Evolutionary conservation across 2,797 vertebrate species (phyloP).

Genomic region (Argya squamiceps): DNA sequence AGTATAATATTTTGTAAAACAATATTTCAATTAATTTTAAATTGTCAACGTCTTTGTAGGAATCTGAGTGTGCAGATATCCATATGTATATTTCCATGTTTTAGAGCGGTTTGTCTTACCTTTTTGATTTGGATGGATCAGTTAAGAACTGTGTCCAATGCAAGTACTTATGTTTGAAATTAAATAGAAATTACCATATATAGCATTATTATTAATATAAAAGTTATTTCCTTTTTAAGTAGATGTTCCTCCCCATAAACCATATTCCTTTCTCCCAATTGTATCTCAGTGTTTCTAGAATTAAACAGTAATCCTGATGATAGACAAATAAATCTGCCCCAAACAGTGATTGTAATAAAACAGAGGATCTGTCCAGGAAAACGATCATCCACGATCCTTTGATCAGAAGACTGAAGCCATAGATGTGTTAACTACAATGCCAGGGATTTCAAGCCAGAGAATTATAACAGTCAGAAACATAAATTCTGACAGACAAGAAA

Average conservation of each 20-base stretch:
- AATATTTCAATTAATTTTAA: background rate
- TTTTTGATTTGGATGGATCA: slow-evolving; percentile 1
- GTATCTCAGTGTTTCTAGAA: background rate
- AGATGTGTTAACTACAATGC: background rate
- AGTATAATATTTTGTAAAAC: background rate
- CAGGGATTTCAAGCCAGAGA: background rate
- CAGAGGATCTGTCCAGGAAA: background rate
- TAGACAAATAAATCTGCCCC: background rate
- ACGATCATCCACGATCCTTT: background rate
- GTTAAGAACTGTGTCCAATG: background rate
- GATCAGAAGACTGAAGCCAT: background rate
- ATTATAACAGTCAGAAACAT: background rate
- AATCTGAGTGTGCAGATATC: background rate
- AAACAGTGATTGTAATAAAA: background rate
- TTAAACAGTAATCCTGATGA: background rate
- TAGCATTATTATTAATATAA: background rate
- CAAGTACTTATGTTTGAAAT: slow-evolving; percentile 11
- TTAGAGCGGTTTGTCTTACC: background rate
- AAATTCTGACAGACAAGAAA: background rate
- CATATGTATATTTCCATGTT: background rate
- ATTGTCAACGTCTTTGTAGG: background rate
- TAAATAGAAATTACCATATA: background rate
- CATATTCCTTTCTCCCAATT: background rate
- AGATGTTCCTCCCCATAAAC: background rate
- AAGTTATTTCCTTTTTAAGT: background rate